Conservation (phyloP, 1,140 invertebrate genomes). For the Drosophila teissieri region DNA sequence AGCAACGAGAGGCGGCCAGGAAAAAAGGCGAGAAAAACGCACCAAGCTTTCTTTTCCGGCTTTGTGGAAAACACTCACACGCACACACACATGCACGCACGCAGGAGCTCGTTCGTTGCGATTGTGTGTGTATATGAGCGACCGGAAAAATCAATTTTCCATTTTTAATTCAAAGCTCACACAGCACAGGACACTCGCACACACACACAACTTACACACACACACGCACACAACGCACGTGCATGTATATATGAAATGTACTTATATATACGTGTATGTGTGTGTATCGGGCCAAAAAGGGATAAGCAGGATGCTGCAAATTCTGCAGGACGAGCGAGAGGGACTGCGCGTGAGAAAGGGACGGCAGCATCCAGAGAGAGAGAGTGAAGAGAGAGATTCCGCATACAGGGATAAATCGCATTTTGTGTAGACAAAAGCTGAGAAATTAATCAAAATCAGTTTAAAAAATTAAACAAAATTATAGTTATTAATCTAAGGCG, state of each 20-base stretch:
- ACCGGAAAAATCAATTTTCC: conserved; percentile 85
- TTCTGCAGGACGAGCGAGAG: conserved; percentile 47
- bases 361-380: conserved; percentile 11
- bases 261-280: conserved; percentile 26
- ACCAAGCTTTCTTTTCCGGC: conserved; percentile 61
- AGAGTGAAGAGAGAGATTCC: conserved; percentile 7
- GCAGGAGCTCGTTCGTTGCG: conserved; percentile 1
- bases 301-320: conserved; percentile 80
- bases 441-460: conserved; percentile 46
- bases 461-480: conserved; percentile 5
- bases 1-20: conserved; percentile 48
- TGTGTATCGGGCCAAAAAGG: conserved; percentile 59
- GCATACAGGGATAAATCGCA: conserved; percentile 21
- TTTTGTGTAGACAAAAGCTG: conserved; percentile 63
- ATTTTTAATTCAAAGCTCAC: conserved; percentile 84
- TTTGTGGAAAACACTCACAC: conserved; percentile 39
- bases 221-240: conserved; percentile 28
- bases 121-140: conserved; percentile 55
- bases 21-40: conserved; percentile 32
- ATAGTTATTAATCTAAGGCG: neutral
- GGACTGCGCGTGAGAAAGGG: conserved; percentile 6
- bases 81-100: neutral
- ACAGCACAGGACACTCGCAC: conserved; percentile 42
- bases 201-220: conserved; percentile 18
- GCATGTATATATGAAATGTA: conserved; percentile 19